These are phyloP conservation scores for Gymnorhina tibicen DNA, from an alignment of 2,113 vertebrate genomes.

Conservation along the genomic window DNA sequence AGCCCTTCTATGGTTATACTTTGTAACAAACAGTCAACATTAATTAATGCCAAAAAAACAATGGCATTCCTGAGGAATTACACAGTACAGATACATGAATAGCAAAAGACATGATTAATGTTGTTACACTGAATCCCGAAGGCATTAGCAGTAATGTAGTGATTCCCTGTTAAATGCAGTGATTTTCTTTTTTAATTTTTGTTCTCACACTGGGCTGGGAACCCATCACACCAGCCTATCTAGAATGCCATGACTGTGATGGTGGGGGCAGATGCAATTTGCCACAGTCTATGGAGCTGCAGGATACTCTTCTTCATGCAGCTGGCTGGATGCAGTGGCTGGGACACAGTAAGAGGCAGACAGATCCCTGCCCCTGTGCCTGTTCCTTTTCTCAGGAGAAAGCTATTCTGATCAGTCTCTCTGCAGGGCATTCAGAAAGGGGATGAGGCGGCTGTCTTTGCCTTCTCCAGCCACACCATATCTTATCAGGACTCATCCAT, in stretches of 20 bases:
- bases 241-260: not conserved
- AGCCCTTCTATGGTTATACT: conserved; percentile 67
- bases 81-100: conserved; percentile 63
- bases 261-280: not conserved
- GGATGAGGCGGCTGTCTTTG: not conserved
- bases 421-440: not conserved
- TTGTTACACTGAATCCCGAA: conserved; percentile 61
- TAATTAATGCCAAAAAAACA: conserved; percentile 71
- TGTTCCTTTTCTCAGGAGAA: not conserved
- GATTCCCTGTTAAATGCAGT: conserved; percentile 33
- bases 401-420: not conserved
- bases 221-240: not conserved
- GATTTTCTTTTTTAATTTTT: conserved; percentile 12
- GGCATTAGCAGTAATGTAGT: conserved; percentile 51
- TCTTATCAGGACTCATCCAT: not conserved
- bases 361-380: not conserved
- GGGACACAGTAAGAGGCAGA: not conserved
- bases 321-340: not conserved
- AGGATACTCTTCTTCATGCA: not conserved
- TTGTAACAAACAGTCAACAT: conserved; percentile 59
- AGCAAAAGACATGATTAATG: conserved; percentile 63
- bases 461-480: not conserved
- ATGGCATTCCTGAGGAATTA: conserved; percentile 71
- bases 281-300: not conserved
- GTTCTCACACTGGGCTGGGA: not conserved